Percentiles rank a stretch among this genome's conserved stretches.
Conservation (phyloP, 2,888 invertebrate genomes). For the Leptinotarsa rubiginosa region DNA sequence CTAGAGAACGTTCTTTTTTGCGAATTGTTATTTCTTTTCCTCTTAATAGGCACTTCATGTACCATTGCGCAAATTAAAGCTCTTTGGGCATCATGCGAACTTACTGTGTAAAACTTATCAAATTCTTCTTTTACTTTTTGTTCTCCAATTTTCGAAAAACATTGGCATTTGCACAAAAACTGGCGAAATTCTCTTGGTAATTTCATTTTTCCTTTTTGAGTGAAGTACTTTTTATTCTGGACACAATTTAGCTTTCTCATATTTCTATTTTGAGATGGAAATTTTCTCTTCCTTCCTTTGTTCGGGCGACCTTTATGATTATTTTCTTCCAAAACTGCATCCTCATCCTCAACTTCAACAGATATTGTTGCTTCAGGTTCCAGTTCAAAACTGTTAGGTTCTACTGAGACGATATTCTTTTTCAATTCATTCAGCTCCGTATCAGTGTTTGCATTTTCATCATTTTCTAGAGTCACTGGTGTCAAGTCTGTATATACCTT, state of each 20-base stretch:
- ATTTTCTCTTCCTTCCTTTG: slow-evolving; percentile 22
- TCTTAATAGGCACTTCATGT: slow-evolving; percentile 25
- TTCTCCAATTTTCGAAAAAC: slow-evolving; percentile 14
- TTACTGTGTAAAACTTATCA: slow-evolving; percentile 12
- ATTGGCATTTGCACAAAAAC: slow-evolving; percentile 9
- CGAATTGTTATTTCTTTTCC: slow-evolving; percentile 26
- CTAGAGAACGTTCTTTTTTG: slow-evolving; percentile 25
- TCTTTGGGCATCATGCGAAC: slow-evolving; percentile 10
- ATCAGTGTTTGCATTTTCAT: slow-evolving; percentile 14
- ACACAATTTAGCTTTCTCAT: slow-evolving; percentile 12
- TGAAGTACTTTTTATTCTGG: slow-evolving; percentile 14
- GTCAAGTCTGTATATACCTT: slow-evolving; percentile 15
- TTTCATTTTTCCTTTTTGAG: slow-evolving; percentile 10
- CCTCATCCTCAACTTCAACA: slow-evolving; percentile 11
- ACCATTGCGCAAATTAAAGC: slow-evolving; percentile 24
- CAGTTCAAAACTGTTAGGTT: slow-evolving; percentile 12
- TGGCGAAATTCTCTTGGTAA: slow-evolving; percentile 10
- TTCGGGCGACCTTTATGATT: slow-evolving; percentile 21
- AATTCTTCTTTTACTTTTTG: slow-evolving; percentile 10
- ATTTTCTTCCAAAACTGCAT: slow-evolving; percentile 16
- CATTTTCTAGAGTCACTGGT: slow-evolving; percentile 13
- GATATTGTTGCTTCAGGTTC: slow-evolving; percentile 13
- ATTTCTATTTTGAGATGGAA: slow-evolving; percentile 14
- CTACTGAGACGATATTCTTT: slow-evolving; percentile 4
- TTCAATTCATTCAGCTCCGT: slow-evolving; percentile 13